These are phyloP conservation scores for Pterostichus madidus DNA, from an alignment of 2,888 invertebrate genomes.

Conservation along the genomic window DNA sequence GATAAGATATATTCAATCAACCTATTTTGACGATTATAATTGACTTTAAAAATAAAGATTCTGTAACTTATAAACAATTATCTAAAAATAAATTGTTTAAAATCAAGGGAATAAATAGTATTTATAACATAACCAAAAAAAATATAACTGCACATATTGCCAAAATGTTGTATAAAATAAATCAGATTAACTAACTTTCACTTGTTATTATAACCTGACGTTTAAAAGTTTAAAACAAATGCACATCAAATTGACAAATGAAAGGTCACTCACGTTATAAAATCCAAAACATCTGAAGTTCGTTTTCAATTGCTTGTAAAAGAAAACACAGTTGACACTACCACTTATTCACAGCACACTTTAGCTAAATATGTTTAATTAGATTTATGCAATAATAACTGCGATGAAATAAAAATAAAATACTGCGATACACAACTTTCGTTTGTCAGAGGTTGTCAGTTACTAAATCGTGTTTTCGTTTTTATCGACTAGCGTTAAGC, in stretches of 20 bases:
- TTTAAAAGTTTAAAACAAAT: constrained; percentile 22
- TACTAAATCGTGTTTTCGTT: neutral
- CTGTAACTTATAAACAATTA: too few species aligned
- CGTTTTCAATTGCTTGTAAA: constrained; percentile 16
- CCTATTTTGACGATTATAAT: too few species aligned
- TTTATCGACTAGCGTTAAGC: neutral
- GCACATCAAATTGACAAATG: constrained; percentile 21
- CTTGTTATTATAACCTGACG: neutral
- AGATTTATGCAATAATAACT: neutral
- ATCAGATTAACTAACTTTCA: neutral
- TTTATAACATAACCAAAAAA: too few species aligned
- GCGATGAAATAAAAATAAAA: neutral
- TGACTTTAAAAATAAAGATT: too few species aligned
- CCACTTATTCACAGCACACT: neutral
- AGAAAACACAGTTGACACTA: constrained; percentile 11
- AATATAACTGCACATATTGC: too few species aligned
- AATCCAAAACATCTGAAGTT: constrained; percentile 20
- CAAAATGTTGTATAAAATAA: too few species aligned
- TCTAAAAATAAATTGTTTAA: too few species aligned
- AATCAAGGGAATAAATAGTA: too few species aligned
- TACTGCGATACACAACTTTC: constrained; percentile 6
- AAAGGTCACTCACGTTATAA: constrained; percentile 60
- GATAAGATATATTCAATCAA: too few species aligned
- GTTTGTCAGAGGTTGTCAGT: neutral
- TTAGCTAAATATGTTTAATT: neutral